These are phyloP conservation scores for Phrynocephalus versicolor DNA, from an alignment of 2,113 vertebrate species.

Conservation along the genomic window DNA sequence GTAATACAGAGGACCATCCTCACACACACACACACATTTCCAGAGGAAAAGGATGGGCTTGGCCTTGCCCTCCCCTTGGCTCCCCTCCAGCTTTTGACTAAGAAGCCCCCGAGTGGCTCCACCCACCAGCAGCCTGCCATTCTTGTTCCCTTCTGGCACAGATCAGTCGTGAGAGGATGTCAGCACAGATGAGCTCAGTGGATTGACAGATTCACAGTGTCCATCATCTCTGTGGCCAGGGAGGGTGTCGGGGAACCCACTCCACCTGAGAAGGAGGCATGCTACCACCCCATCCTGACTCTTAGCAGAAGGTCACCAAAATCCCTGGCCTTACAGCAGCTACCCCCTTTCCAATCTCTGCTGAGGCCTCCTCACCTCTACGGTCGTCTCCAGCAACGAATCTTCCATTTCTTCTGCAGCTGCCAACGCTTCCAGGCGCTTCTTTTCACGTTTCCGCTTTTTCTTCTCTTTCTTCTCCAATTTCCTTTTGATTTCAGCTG, in stretches of 20 bases:
- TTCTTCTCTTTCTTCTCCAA: slow-evolving; percentile 91
- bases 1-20: too few species aligned
- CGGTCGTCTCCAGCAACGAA: slow-evolving; percentile 10
- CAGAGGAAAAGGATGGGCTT: too few species aligned
- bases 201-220: slow-evolving; percentile 86
- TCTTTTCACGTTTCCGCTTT: slow-evolving; percentile 83
- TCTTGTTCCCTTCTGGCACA: slow-evolving; percentile 21
- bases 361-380: slow-evolving; percentile 51
- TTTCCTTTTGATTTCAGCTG: slow-evolving; percentile 83
- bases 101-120: too few species aligned
- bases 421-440: slow-evolving; percentile 72
- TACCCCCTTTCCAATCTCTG: too few species aligned
- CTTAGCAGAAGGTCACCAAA: background rate
- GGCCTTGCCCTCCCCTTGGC: too few species aligned
- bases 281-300: too few species aligned
- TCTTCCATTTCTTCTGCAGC: slow-evolving; percentile 60
- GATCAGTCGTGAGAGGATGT: slow-evolving; percentile 74
- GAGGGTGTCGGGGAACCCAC: slow-evolving; percentile 62
- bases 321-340: too few species aligned
- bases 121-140: too few species aligned
- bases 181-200: slow-evolving; percentile 81
- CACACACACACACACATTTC: too few species aligned
- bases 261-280: background rate
- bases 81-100: too few species aligned
- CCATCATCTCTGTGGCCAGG: slow-evolving; percentile 70